These are phyloP conservation scores for Tenthredo amoena DNA, from an alignment of 2,888 invertebrate genomes.

Conservation along the genomic window DNA sequence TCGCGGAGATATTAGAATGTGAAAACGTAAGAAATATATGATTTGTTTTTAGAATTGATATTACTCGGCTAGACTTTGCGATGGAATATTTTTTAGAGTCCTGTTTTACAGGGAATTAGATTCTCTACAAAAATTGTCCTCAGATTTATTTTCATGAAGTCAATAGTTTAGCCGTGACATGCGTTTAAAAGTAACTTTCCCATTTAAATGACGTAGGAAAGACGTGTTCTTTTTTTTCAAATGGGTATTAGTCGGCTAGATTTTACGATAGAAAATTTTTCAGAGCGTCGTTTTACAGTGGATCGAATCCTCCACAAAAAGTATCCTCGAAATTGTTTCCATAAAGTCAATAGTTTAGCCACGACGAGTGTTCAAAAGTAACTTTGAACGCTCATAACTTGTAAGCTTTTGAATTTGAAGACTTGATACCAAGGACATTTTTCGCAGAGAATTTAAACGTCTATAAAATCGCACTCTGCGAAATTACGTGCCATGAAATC, in stretches of 20 bases:
- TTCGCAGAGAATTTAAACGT: neutral
- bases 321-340: neutral
- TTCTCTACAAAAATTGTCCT: neutral
- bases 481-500: neutral
- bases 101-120: neutral
- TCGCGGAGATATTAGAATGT: too few species aligned
- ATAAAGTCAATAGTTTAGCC: neutral
- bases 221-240: neutral
- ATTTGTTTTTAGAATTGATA: neutral
- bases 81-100: neutral
- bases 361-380: neutral
- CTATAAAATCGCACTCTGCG: neutral
- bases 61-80: neutral
- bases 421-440: neutral
- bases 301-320: neutral
- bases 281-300: neutral
- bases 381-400: neutral
- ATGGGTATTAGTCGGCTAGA: neutral
- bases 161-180: neutral
- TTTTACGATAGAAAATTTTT: neutral
- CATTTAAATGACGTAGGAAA: neutral
- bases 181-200: neutral
- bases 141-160: neutral
- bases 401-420: neutral
- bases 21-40: neutral